Evolutionary conservation across 1,140 invertebrate genomes (phyloP), one percentile per base, ranked within the genome.

Genomic region (Kradibia gibbosae): DNA sequence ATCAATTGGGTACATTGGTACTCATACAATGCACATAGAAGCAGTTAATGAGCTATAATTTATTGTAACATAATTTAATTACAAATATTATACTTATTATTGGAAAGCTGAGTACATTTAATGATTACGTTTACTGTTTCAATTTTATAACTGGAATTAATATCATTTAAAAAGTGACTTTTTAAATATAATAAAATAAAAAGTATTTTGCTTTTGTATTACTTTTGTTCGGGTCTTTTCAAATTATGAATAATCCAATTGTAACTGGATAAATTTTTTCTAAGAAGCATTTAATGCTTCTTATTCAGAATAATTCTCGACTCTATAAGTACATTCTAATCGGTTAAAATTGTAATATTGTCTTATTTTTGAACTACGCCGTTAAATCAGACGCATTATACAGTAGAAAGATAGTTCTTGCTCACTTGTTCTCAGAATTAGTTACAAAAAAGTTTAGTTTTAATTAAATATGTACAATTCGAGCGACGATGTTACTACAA

Each of bases 291-390:
- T n/a, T 57, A 42, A 36, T 20, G 42, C 22, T 28, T 67, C 60
- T 67, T 75, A 74, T 80, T 74, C 50, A 55, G 79, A 75, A 74
- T 80, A 75, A 81, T 67, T 76, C 72, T 70, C 67, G 80, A 50
- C 34, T 76, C 73, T 50, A 67, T 50, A 75, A 81, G 31, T 75
- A 67, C 70, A 53, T 75, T n/a, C 65, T 71, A 77, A 77, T 71
- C 50, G 48, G n/a, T 81, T 81, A 72, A 65, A 78, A 78, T 31
- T 53, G 75, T 87, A 86, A 85, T 88, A 88, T 88, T 88, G 87
- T 88, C 87, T 85, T 83, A 83, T 86, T 88, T 84, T 87, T 88
- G 87, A 88, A 88, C 86, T 84, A 85, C 85, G 86, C 77, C 84
- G 57, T 67, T 72, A 13, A 22, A n/a, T 78, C 31, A 48, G 76